Percentiles rank a stretch among this genome's conserved stretches.
Evolutionary conservation across 2,113 vertebrate species (phyloP).

Genomic region (Alethe castanea): DNA sequence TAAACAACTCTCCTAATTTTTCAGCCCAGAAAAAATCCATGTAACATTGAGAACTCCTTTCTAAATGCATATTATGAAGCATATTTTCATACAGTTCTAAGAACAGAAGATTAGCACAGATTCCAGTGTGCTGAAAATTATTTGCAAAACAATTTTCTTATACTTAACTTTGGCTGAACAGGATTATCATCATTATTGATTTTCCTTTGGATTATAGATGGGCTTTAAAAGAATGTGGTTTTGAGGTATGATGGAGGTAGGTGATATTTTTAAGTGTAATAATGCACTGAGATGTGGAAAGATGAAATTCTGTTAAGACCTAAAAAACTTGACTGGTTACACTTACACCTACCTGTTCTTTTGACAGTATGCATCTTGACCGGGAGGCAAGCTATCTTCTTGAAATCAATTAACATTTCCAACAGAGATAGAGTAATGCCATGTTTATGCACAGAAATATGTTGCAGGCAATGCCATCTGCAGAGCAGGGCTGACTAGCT

Average conservation of each 20-base stretch:
- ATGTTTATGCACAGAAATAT: constrained; percentile 51
- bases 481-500: constrained; percentile 16
- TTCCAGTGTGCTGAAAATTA: not conserved
- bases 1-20: not conserved
- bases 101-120: not conserved
- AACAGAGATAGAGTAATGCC: constrained; percentile 36
- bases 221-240: not conserved
- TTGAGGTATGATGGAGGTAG: not conserved
- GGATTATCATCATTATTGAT: not conserved
- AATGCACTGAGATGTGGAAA: not conserved
- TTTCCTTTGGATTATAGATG: not conserved
- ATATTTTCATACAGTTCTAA: not conserved
- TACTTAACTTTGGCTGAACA: not conserved
- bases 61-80: not conserved
- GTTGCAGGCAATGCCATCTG: constrained; percentile 61
- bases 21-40: not conserved
- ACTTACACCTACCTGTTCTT: constrained; percentile 18
- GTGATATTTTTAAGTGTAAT: not conserved
- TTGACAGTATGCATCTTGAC: constrained; percentile 31
- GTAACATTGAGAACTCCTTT: not conserved
- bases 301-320: not conserved
- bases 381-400: constrained; percentile 32
- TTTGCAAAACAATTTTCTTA: not conserved
- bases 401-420: constrained; percentile 66
- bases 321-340: not conserved